Percentiles rank a stretch among this genome's conserved stretches.
phyloP scores from a whole-genome alignment of 64 coral and sea anemone genomes.

The Stylophora pistillata region DNA sequence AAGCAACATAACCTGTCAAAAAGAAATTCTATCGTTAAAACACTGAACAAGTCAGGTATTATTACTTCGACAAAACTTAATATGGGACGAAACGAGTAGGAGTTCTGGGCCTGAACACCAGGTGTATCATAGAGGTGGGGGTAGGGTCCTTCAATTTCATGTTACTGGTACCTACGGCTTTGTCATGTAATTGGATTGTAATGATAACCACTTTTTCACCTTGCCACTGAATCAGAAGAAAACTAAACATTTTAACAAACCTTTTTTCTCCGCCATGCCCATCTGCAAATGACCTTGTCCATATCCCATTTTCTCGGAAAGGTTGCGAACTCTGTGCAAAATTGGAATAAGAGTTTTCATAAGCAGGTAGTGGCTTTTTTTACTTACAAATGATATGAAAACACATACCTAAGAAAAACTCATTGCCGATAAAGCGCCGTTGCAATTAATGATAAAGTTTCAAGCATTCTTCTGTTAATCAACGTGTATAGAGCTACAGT shows the following conservation, averaged over 20 bases:
- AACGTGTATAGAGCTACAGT: too few relatives aligned
- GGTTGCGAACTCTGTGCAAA: background rate
- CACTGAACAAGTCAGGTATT: too few relatives aligned
- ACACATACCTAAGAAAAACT: too few relatives aligned
- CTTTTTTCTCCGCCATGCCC: slow-evolving; percentile 38
- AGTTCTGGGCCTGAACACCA: background rate
- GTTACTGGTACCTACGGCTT: too few relatives aligned
- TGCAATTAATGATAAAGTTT: too few relatives aligned
- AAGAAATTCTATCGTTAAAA: background rate
- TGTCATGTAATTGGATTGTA: too few relatives aligned
- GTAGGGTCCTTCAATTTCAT: too few relatives aligned
- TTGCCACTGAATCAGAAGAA: background rate
- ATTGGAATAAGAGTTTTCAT: background rate
- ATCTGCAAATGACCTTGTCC: slow-evolving; percentile 40
- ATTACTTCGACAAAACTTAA: background rate
- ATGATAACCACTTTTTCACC: too few relatives aligned
- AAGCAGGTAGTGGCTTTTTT: background rate
- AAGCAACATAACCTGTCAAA: slow-evolving; percentile 39
- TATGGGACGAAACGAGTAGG: background rate
- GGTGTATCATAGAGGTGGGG: too few relatives aligned
- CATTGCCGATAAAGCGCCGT: too few relatives aligned
- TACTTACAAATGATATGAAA: too few relatives aligned
- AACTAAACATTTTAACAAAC: background rate
- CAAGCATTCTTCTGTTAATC: too few relatives aligned
- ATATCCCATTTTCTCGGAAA: slow-evolving; percentile 21